Evolutionary conservation across 2,113 vertebrate genomes (phyloP).

Genomic region (Irena cyanogastra): DNA sequence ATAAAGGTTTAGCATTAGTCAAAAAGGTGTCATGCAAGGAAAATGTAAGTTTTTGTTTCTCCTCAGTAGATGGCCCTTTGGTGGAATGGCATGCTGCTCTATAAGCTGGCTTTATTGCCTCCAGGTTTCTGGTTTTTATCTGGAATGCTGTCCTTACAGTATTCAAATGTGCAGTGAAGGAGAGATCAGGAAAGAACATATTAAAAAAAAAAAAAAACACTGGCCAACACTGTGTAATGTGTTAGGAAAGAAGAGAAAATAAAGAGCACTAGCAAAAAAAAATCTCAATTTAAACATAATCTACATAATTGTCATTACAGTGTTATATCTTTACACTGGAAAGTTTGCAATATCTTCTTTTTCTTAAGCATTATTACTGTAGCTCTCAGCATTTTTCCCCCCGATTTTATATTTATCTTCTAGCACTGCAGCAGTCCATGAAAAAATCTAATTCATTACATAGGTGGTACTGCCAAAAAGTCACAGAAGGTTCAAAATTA

Average conservation of each 20-base stretch:
- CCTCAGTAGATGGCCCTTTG: not conserved
- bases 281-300: not conserved
- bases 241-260: not conserved
- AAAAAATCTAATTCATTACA: slow-evolving; percentile 41
- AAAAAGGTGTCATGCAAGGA: not conserved
- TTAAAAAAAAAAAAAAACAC: not conserved
- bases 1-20: not conserved
- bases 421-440: not conserved
- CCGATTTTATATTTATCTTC: slow-evolving; percentile 27
- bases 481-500: slow-evolving; percentile 67
- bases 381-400: not conserved
- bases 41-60: not conserved
- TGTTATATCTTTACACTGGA: not conserved
- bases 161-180: not conserved
- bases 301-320: not conserved
- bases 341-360: not conserved
- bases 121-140: not conserved
- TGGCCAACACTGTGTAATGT: not conserved
- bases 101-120: not conserved
- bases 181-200: not conserved
- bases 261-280: not conserved
- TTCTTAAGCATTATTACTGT: not conserved
- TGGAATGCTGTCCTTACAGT: not conserved
- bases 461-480: slow-evolving; percentile 46
- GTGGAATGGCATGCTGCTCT: not conserved